These are phyloP conservation scores for Sitta carolinensis DNA, from an alignment of 2,797 vertebrate genomes.

Conservation along the genomic window DNA sequence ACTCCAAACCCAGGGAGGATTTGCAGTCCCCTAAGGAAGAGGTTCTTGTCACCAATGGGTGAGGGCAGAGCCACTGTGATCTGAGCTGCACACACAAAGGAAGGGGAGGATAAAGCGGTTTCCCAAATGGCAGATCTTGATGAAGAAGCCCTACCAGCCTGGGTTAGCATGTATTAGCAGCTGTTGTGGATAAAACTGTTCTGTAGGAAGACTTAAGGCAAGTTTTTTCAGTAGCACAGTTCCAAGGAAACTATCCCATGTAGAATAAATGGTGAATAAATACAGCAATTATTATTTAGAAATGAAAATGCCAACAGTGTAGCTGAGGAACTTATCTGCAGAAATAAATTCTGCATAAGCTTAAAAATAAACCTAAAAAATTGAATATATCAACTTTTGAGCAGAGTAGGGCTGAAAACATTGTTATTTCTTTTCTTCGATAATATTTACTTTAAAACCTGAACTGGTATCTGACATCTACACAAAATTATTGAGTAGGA, in stretches of 20 bases:
- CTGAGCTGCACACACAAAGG: not conserved
- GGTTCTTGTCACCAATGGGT: fast-evolving
- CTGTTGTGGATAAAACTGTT: not conserved
- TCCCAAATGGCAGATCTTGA: not conserved
- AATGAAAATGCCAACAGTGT: not conserved
- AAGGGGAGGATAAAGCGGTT: not conserved
- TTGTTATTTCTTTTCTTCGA: not conserved
- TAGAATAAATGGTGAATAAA: not conserved
- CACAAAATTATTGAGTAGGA: not conserved
- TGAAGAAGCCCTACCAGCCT: not conserved
- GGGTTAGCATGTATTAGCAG: not conserved
- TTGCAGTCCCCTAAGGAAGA: not conserved
- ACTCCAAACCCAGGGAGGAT: not conserved
- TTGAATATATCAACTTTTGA: not conserved
- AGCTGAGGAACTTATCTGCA: not conserved
- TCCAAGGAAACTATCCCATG: not conserved
- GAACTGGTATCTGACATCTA: not conserved
- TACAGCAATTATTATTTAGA: not conserved
- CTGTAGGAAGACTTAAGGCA: not conserved
- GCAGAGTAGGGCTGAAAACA: not conserved
- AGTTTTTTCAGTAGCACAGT: not conserved
- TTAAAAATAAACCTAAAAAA: not conserved
- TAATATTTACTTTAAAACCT: not conserved
- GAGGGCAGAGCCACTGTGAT: not conserved
- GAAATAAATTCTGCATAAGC: not conserved